phyloP scores from a whole-genome alignment of 2,113 vertebrate species.

The Haemorhous mexicanus region DNA sequence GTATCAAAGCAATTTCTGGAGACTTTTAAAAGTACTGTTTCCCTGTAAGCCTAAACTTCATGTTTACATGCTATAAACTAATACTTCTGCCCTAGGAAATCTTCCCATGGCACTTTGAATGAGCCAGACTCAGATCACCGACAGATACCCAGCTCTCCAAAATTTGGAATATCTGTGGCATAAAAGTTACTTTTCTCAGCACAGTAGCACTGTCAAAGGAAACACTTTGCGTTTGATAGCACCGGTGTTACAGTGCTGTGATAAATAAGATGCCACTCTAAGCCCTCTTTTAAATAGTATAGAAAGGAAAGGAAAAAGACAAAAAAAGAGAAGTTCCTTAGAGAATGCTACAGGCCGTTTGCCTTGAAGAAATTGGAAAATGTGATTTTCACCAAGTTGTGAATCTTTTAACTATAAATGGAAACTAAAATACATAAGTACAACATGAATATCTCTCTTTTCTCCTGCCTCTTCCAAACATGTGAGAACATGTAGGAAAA shows the following conservation, averaged over 20 bases:
- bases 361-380: not conserved
- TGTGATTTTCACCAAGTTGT: not conserved
- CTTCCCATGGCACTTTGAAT: not conserved
- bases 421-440: not conserved
- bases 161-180: not conserved
- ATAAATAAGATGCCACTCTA: not conserved
- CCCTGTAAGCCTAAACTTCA: not conserved
- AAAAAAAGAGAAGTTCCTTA: not conserved
- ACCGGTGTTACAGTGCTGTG: not conserved
- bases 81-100: not conserved
- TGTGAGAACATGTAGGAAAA: not conserved
- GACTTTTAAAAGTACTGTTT: not conserved
- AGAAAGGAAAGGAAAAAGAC: not conserved
- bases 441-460: not conserved
- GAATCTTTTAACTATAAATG: slow-evolving; percentile 7
- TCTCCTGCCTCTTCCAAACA: not conserved
- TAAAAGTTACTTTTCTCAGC: not conserved
- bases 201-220: not conserved
- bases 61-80: not conserved
- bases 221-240: not conserved
- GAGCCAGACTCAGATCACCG: not conserved
- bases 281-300: not conserved
- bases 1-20: not conserved
- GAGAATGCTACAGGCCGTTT: not conserved
- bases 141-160: not conserved